phyloP scores from a whole-genome alignment of 2,797 vertebrate species.

The Sarcophilus harrisii region DNA sequence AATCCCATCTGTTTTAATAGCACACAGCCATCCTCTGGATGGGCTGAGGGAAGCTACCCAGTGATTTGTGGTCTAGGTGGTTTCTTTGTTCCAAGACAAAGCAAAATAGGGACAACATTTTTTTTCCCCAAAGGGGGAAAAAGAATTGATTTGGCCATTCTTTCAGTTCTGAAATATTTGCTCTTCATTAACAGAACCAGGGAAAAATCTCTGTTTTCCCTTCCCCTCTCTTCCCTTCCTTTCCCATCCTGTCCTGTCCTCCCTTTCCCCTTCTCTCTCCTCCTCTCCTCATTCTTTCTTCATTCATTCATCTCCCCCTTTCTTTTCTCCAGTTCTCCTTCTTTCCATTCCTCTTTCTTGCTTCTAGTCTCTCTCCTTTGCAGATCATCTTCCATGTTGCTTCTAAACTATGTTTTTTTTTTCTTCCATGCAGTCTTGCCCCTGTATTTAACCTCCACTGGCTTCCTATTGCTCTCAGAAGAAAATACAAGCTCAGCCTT shows the following conservation, averaged over 20 bases:
- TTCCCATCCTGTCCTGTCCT: neutral
- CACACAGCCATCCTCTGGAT: neutral
- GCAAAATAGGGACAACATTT: conserved; percentile 26
- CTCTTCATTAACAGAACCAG: neutral
- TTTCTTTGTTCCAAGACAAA: conserved; percentile 11
- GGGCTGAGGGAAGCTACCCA: neutral
- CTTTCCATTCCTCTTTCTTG: neutral
- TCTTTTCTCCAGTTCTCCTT: neutral
- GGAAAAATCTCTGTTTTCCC: neutral
- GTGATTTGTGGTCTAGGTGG: neutral
- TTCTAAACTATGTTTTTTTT: neutral
- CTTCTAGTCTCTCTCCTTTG: neutral
- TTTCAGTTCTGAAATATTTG: neutral
- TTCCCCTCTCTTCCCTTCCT: neutral
- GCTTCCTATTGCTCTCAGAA: neutral
- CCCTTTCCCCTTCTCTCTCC: neutral
- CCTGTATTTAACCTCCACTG: neutral
- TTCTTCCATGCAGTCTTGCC: neutral
- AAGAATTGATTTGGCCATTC: neutral
- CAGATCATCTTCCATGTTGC: neutral
- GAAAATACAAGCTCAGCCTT: neutral
- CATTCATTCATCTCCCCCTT: no score
- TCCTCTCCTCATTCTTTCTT: neutral
- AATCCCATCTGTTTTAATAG: conserved; percentile 67
- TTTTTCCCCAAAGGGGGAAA: conserved; percentile 12